Conservation (phyloP, 2,888 invertebrate genomes). For the Drosophila parthenogenetica region DNA sequence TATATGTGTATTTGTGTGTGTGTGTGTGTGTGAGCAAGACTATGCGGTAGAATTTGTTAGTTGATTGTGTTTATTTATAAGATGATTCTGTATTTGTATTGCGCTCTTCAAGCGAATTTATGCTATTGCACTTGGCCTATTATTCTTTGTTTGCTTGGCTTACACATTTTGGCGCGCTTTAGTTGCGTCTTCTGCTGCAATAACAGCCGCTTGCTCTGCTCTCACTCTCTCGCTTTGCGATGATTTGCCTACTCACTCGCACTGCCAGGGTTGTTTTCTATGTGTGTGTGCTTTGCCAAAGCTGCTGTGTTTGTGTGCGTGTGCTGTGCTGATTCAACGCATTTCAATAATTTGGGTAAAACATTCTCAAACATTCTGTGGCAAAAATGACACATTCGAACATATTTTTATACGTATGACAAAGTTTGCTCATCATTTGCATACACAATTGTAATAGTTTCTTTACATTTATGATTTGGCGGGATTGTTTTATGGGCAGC, state of each 20-base stretch:
- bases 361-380: constrained; percentile 3
- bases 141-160: constrained; percentile 16
- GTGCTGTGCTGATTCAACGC: constrained; percentile 29
- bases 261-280: constrained; percentile 17
- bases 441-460: neutral
- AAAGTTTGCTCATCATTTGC: neutral
- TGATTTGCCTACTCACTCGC: constrained; percentile 27
- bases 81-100: neutral
- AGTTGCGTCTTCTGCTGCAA: constrained; percentile 38
- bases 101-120: constrained; percentile 31
- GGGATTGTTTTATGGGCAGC: neutral
- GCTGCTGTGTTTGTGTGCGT: constrained; percentile 10
- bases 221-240: neutral
- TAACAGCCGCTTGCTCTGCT: constrained; percentile 2
- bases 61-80: constrained; percentile 37
- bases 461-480: neutral
- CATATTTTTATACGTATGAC: neutral
- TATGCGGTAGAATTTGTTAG: constrained; percentile 41
- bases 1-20: constrained; percentile 3
- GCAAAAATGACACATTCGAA: constrained; percentile 5
- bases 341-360: constrained; percentile 38
- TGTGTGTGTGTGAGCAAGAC: constrained; percentile 3
- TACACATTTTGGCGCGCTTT: constrained; percentile 67
- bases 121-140: constrained; percentile 36
- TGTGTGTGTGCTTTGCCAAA: constrained; percentile 5